Evolutionary conservation across 1,140 invertebrate species (phyloP).

Genomic region (Micrasema minimum): DNA sequence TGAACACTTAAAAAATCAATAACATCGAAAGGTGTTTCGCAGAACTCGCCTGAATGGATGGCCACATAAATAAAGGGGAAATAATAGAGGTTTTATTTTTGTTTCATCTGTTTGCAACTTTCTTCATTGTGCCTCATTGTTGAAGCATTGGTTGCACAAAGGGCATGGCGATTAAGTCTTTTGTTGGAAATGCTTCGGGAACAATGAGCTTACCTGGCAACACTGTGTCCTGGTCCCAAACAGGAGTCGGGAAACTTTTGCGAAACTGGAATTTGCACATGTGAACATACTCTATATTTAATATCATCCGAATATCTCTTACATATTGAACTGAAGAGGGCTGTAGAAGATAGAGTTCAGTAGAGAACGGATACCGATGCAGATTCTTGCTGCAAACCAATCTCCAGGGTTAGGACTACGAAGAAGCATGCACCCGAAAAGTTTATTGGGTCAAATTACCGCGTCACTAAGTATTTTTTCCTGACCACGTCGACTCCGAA

Average conservation of each 20-base stretch:
- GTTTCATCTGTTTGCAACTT: conserved; percentile 54
- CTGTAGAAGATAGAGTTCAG: too few species aligned
- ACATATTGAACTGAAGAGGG: too few species aligned
- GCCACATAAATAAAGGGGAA: conserved; percentile 45
- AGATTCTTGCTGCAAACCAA: too few species aligned
- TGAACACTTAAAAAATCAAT: conserved; percentile 50
- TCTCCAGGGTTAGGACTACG: too few species aligned
- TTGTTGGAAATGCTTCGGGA: conserved; percentile 46
- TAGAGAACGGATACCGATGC: too few species aligned
- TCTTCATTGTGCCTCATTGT: conserved; percentile 49
- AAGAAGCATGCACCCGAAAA: too few species aligned
- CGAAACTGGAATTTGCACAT: background rate
- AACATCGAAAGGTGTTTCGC: conserved; percentile 51
- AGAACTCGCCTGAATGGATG: conserved; percentile 49
- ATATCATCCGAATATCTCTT: too few species aligned
- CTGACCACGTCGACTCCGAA: too few species aligned
- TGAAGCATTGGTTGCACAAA: conserved; percentile 46
- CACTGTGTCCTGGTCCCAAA: conserved; percentile 1
- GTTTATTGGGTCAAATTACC: too few species aligned
- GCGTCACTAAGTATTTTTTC: too few species aligned
- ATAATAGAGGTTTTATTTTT: conserved; percentile 53
- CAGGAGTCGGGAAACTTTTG: conserved; percentile 21
- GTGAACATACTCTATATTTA: too few species aligned
- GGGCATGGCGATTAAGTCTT: conserved; percentile 48
- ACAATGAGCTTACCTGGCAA: conserved; percentile 47